phyloP scores from a whole-genome alignment of 2,113 vertebrate genomes.

The Datnioides undecimradiatus region DNA sequence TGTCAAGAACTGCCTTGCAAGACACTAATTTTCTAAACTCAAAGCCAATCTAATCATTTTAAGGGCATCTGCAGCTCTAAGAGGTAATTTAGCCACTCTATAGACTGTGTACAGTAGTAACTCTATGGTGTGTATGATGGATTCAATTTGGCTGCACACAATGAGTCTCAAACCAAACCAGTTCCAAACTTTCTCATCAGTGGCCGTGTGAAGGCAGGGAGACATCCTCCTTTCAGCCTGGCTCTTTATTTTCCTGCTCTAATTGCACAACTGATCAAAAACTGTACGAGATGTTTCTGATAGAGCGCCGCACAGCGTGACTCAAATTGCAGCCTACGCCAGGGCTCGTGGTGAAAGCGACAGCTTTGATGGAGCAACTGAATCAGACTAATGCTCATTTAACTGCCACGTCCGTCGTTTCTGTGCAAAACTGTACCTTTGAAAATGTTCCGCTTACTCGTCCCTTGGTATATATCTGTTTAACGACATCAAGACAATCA shows the following conservation, averaged over 20 bases:
- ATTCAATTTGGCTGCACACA: neutral
- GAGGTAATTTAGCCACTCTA: neutral
- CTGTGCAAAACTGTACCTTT: neutral
- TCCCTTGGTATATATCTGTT: neutral
- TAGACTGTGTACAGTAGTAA: neutral
- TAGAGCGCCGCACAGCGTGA: conserved; percentile 12
- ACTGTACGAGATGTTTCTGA: conserved; percentile 27
- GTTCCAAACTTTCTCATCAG: neutral
- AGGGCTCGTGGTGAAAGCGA: neutral
- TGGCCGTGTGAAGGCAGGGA: conserved; percentile 4
- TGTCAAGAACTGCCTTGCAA: neutral
- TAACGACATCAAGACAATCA: neutral
- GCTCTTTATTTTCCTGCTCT: conserved; percentile 23
- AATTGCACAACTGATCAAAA: conserved; percentile 40
- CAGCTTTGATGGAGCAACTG: conserved; percentile 19
- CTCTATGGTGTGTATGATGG: neutral
- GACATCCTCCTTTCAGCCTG: neutral
- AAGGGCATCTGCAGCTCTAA: neutral
- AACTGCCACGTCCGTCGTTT: neutral
- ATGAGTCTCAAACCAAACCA: neutral
- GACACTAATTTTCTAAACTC: neutral
- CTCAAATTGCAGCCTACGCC: conserved; percentile 28
- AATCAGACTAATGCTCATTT: conserved; percentile 11
- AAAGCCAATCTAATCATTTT: neutral
- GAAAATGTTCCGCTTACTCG: neutral